Evolutionary conservation across 2,888 invertebrate species (phyloP), one percentile per base, ranked within the genome.

Genomic region (Sialis fuliginosa): DNA sequence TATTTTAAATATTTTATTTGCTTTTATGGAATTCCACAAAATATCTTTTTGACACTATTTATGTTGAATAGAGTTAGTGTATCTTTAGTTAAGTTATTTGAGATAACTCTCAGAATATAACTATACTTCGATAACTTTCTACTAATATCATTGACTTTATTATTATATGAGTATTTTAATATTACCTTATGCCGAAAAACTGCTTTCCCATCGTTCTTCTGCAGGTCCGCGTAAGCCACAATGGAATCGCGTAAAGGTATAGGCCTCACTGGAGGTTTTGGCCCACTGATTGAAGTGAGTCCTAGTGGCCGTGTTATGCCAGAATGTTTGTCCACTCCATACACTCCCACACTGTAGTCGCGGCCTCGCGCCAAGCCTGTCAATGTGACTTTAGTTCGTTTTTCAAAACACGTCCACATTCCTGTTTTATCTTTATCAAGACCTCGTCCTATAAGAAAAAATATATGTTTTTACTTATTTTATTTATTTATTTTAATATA

Each of bases 101-200:
- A n/a, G n/a, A n/a, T n/a, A n/a, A n/a, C n/a, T n/a, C n/a, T n/a
- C n/a, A n/a, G n/a, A n/a, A n/a, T n/a, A n/a, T n/a, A n/a, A n/a
- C n/a, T n/a, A n/a, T n/a, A n/a, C n/a, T n/a, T n/a, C n/a, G n/a
- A n/a, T n/a, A n/a, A n/a, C n/a, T n/a, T n/a, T n/a, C n/a, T n/a
- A n/a, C n/a, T n/a, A n/a, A n/a, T n/a, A n/a, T n/a, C n/a, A n/a
- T n/a, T n/a, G n/a, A n/a, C n/a, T n/a, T n/a, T n/a, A n/a, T n/a
- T n/a, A n/a, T n/a, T n/a, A n/a, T n/a, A 35, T 39, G 40, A 10
- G 2, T 39, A 8, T 37, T 44, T 43, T 33, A 22, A 30, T 43
- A 48, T 53, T 59, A 74, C 74, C 66, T 74, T 75, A 55, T 67
- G 74, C 55, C 69, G 68, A 53, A 72, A 74, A 35, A 70, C 65